Evolutionary conservation across 1,140 invertebrate genomes (phyloP).

Genomic region (Venustaconcha ellipsiformis): DNA sequence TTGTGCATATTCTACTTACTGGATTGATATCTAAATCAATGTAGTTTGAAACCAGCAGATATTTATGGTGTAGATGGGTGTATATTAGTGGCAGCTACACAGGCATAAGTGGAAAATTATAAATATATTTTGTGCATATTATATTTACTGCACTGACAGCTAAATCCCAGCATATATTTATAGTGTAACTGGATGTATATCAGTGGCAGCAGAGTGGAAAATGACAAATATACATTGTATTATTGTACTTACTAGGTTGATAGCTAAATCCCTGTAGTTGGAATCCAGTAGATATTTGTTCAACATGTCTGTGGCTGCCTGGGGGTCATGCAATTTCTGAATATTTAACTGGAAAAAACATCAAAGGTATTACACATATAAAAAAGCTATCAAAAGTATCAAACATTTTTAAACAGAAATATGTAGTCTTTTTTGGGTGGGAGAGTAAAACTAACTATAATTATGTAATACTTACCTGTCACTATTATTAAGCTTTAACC

Average conservation of each 20-base stretch:
- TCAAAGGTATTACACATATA: background rate
- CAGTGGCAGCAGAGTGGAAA: too few relatives aligned
- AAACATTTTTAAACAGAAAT: background rate
- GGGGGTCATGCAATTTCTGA: constrained; percentile 48
- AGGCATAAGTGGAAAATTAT: too few relatives aligned
- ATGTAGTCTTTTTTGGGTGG: background rate
- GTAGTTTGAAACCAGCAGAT: constrained; percentile 24
- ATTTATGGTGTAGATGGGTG: constrained; percentile 6
- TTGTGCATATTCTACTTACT: too few relatives aligned
- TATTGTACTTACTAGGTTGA: constrained; percentile 43
- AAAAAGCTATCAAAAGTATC: too few relatives aligned
- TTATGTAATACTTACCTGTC: background rate
- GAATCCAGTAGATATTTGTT: constrained; percentile 39
- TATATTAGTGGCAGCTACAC: too few relatives aligned
- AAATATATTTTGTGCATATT: too few relatives aligned
- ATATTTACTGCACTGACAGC: too few relatives aligned
- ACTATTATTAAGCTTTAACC: background rate
- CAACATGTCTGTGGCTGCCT: constrained; percentile 35
- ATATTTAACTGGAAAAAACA: constrained; percentile 47
- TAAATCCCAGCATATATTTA: too few relatives aligned
- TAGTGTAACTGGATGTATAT: too few relatives aligned
- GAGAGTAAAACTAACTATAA: too few relatives aligned
- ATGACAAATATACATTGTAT: background rate
- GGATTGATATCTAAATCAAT: background rate
- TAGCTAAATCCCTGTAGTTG: constrained; percentile 28